Evolutionary conservation across 2,113 vertebrate species (phyloP).

Genomic region (Promerops cafer): DNA sequence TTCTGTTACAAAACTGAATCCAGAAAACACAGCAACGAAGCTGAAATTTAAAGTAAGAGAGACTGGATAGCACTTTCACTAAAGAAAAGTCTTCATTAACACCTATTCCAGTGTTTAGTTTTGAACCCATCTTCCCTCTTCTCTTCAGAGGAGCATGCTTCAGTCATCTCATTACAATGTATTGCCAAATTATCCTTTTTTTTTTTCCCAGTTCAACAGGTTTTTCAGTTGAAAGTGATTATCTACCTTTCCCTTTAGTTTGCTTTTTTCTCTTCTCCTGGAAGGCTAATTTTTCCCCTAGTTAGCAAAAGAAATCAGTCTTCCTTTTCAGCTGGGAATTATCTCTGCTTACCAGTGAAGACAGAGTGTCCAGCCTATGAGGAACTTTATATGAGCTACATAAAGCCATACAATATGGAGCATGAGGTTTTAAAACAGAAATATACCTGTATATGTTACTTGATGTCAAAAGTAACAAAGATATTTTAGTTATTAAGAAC

Average conservation of each 20-base stretch:
- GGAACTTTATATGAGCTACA: not conserved
- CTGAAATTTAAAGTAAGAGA: not conserved
- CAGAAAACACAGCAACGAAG: not conserved
- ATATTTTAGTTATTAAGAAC: not conserved
- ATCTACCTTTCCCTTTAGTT: not conserved
- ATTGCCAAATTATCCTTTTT: not conserved
- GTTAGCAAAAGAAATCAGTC: not conserved
- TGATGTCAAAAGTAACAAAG: not conserved
- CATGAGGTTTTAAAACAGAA: not conserved
- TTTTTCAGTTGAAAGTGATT: not conserved
- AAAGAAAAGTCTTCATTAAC: not conserved
- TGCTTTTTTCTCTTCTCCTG: not conserved
- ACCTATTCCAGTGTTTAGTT: not conserved
- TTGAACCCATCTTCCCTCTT: not conserved
- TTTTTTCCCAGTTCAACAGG: not conserved
- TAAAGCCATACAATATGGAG: not conserved
- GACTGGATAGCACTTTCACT: not conserved
- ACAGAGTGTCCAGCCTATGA: not conserved
- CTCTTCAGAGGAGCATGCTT: not conserved
- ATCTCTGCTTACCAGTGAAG: not conserved
- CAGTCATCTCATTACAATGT: not conserved
- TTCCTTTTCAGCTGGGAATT: not conserved
- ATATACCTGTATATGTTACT: not conserved
- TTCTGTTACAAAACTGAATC: not conserved
- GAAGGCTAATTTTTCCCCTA: not conserved